Evolutionary conservation across 1,140 invertebrate species (phyloP), one percentile per base, ranked within the genome.

Genomic region (Uloborus diversus): DNA sequence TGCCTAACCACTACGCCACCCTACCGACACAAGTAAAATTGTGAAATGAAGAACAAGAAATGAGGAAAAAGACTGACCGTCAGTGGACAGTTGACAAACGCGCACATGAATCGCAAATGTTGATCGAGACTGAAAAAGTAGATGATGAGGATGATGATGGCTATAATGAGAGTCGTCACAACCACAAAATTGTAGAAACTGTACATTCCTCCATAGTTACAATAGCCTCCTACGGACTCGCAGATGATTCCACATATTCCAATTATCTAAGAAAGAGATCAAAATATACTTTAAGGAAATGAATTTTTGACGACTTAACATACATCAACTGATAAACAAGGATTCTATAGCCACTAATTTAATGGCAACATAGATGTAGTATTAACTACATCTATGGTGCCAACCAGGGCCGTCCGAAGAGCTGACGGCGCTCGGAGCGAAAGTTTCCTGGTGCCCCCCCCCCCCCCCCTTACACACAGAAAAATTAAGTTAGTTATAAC

Each of bases 171-270:
- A 2, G 64, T 79, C 5, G 76, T 69, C 3, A 51, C 56, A 0
- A 79, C 76, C 5, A 79, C 76, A 14, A 66, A 69, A 32, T 79
- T 79, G 53, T 68, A 79, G 65, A 79, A 79, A 23, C 64, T 68
- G 65, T 79, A 79, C 3, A 68, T 59, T 2, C 65, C 65, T 1
- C 37, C 27, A 28, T 69, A 23, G 56, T 37, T 42, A 14, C 76
- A 79, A 25, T 79, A 79, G 0, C 33, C 56, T 2, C 76, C 76
- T 32, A 69, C n/a, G 3, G 51, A 37, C 27, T 30, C 51, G 53
- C 76, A 49, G 35, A 79, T 79, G 53, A 79, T 79, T 11, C 76
- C 76, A 33, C 76, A 79, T 42, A 79, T 7, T 20, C 76, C 76
- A 13, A 79, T 69, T 1, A 79, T 23, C 76, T 79, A 7, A 2